Base-by-base conservation (phyloP, 2,888 invertebrate species). In the Apotomis turbidana region DNA sequence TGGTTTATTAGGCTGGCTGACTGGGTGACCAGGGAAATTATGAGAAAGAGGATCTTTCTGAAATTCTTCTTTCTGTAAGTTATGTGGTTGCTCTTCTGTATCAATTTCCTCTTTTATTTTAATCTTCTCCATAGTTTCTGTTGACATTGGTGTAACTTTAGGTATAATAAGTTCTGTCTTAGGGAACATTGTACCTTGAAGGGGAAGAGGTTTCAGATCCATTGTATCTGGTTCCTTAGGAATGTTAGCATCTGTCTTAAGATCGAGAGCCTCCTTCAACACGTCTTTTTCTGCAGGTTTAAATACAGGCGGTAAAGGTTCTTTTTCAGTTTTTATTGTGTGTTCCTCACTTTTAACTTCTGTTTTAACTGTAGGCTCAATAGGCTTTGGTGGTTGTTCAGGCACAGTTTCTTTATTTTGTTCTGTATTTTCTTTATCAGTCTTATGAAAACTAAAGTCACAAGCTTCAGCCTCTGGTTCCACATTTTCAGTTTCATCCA, bases 161-260 rank as follows among this genome's bases (percentile, higher is more conserved):
- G 95, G 95, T 81, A 95, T 95, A 76, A 95, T 95, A 74, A 95
- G 90, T 86, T 95, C 95, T 55, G 95, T 94, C 91, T 95, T 95
- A 74, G 94, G 89, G 82, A 88, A 93, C 77, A 90, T 83, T 71
- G 84, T 76, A 79, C 80, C 84, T 75, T 82, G 85, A 66, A 87
- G 79, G 74, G 84, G 73, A 51, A 85, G 81, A 44, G 88, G 81
- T 80, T 90, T 85, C 44, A 85, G 78, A 75, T 91, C 91, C 74
- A 83, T 75, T 76, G 78, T 87, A 66, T 93, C 93, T 63, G 79
- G 73, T 72, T 79, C 83, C 80, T 90, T 91, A 73, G 82, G 76
- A 74, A 75, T 57, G 80, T 77, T 86, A 60, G 81, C 71, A 77
- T 93, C 93, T 67, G 91, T 88, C 87, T 93, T 93, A 5, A 93